Conservation (phyloP, 1,140 invertebrate genomes). For the Phortica variegata region DNA sequence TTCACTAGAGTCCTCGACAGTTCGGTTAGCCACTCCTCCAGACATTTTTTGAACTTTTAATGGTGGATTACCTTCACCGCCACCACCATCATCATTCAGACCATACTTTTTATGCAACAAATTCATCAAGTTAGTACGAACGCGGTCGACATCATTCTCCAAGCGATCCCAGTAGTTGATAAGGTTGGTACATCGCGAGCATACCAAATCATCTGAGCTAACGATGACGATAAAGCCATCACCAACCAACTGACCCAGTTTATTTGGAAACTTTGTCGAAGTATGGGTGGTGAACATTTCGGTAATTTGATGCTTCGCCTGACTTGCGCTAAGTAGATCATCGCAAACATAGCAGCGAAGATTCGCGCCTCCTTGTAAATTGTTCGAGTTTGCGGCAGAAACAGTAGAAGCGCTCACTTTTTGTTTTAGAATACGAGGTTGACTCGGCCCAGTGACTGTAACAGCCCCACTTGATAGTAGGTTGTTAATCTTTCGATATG, state of each 20-base stretch:
- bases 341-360: slow-evolving; percentile 54
- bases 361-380: slow-evolving; percentile 8
- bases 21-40: slow-evolving; percentile 28
- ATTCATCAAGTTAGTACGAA: slow-evolving; percentile 48
- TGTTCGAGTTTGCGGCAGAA: background rate
- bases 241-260: slow-evolving; percentile 52
- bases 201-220: slow-evolving; percentile 53
- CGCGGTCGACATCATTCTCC: slow-evolving; percentile 53
- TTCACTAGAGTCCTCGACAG: slow-evolving; percentile 32
- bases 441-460: slow-evolving; percentile 50
- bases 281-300: slow-evolving; percentile 50
- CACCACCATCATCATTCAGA: slow-evolving; percentile 45
- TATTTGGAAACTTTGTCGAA: slow-evolving; percentile 53
- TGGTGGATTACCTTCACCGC: slow-evolving; percentile 30
- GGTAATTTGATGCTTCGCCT: slow-evolving; percentile 38
- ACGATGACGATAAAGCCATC: slow-evolving; percentile 55
- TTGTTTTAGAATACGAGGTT: slow-evolving; percentile 50
- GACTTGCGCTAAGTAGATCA: slow-evolving; percentile 26
- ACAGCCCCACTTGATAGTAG: slow-evolving; percentile 54
- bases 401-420: slow-evolving; percentile 16
- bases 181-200: slow-evolving; percentile 51
- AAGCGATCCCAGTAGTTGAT: slow-evolving; percentile 55
- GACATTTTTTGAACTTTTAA: slow-evolving; percentile 48
- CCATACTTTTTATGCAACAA: slow-evolving; percentile 55
- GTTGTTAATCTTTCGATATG: slow-evolving; percentile 56